Conservation (phyloP, 92 coral and sea anemone genomes). For the Desmophyllum pertusum region DNA sequence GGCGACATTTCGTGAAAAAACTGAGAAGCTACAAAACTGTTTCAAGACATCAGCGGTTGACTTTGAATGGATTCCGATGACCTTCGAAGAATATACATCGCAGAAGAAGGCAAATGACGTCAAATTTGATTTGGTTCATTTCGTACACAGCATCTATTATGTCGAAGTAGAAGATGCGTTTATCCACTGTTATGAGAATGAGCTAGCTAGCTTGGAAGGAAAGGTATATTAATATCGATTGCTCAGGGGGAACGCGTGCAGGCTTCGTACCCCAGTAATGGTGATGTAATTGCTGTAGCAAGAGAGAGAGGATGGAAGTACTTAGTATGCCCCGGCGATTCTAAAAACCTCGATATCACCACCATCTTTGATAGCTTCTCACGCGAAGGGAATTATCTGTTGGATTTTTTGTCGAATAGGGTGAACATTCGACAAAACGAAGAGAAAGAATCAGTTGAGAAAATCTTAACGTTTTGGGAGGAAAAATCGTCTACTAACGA, state of each 20-base stretch:
- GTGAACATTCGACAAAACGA: neutral
- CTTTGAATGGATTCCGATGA: constrained; percentile 11
- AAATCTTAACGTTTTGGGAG: neutral
- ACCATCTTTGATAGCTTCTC: neutral
- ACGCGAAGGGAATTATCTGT: neutral
- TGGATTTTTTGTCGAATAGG: neutral
- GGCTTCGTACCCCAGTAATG: neutral
- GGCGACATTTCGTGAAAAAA: neutral
- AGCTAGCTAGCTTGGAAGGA: neutral
- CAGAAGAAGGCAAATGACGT: neutral
- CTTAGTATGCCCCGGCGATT: neutral
- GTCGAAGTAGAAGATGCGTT: neutral
- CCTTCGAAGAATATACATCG: neutral
- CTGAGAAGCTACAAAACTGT: no score
- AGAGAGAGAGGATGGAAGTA: neutral
- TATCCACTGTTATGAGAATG: neutral
- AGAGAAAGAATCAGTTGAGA: neutral
- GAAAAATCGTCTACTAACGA: neutral
- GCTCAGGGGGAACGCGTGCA: neutral
- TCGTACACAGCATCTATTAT: constrained; percentile 7
- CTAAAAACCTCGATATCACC: neutral
- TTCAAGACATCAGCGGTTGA: neutral
- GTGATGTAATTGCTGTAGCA: neutral
- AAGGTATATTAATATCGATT: neutral
- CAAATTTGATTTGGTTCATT: neutral